Base-by-base conservation (phyloP, 2,797 vertebrate species). In the Xyrichtys novacula region DNA sequence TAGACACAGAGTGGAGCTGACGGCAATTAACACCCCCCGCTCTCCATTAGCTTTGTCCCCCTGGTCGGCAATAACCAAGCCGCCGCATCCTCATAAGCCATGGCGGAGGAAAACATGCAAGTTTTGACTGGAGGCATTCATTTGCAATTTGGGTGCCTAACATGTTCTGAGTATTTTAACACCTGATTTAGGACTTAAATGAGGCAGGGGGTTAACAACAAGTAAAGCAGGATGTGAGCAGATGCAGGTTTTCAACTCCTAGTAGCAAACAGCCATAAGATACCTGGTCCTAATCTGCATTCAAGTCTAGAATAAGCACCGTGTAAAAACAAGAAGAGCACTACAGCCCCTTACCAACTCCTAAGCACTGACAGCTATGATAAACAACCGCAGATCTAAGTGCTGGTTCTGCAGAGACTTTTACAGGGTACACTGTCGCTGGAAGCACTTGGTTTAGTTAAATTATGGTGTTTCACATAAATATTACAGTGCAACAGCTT, bases 221-320 rank as follows among this genome's bases (percentile, higher is more conserved):
- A 47, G 29, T 7, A 20, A 22, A 64, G 17, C 25, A 22, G 28
- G 44, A 28, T 12, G 22, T 58, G n/a, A 17, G 5, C 38, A 84
- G 60, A 48, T 71, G 50, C 54, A 48, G 39, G 0, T 31, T 71
- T 60, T 60, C 38, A n/a, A 52, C 52, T 62, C 70, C 48, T 40
- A 47, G 32, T 12, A 44, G 20, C 23, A 53, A 66, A 68, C 31
- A 31, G 6, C 7, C 11, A 31, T 12, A 47, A 23, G 54, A 63
- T 68, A 65, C 57, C 72, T 52, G 46, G 17, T 58, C 65, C 55
- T 79, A 28, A 86, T 89, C 76, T 80, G 83, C 63, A 86, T 83
- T 84, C 62, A 65, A 71, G 71, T 57, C 63, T 31, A 65, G 56
- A 23, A 52, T 17, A 31, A 43, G 47, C 15, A 31, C 32, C 34